phyloP scores from a whole-genome alignment of 2,888 invertebrate genomes.

The Mechanitis messenoides region DNA sequence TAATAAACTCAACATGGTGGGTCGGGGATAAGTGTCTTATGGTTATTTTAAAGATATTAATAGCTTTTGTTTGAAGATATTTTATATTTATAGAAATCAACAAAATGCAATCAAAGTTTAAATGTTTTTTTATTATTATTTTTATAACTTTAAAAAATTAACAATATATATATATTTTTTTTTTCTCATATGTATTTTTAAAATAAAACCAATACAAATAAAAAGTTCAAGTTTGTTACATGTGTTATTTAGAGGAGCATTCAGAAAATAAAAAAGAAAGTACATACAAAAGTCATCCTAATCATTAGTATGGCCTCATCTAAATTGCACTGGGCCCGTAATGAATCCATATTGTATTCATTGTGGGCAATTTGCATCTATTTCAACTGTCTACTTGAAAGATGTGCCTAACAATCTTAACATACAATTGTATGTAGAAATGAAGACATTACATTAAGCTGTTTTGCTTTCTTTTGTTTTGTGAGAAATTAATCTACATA shows the following conservation, averaged over 20 bases:
- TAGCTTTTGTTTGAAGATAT: no score
- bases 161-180: no score
- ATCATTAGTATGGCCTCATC: slow-evolving; percentile 46
- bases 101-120: no score
- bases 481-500: background rate
- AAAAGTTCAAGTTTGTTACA: no score
- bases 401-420: slow-evolving; percentile 28
- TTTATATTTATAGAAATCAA: no score
- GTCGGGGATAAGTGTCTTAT: slow-evolving; percentile 1
- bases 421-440: slow-evolving; percentile 35
- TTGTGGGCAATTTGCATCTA: slow-evolving; percentile 54
- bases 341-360: slow-evolving; percentile 49
- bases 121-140: no score
- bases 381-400: slow-evolving; percentile 34
- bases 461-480: slow-evolving; percentile 25
- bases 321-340: slow-evolving; percentile 46
- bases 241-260: no score
- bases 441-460: slow-evolving; percentile 33
- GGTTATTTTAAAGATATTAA: background rate
- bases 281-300: slow-evolving; percentile 16
- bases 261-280: no score
- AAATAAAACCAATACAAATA: no score
- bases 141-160: no score
- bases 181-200: no score
- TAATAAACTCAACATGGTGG: slow-evolving; percentile 15